Base-by-base conservation (phyloP, 2,888 invertebrate species). In the Agrypnus murinus region DNA sequence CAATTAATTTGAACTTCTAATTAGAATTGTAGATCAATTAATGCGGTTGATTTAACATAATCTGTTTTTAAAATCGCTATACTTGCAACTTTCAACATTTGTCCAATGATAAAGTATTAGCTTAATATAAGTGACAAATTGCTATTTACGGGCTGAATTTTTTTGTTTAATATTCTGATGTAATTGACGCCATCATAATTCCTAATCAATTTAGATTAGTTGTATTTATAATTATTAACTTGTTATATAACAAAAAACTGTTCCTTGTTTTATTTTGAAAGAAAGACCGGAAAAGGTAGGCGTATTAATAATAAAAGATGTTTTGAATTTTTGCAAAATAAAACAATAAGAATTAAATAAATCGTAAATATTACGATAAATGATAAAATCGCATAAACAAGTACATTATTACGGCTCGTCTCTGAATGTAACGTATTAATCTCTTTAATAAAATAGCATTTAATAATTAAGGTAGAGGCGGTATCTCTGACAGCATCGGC, bases 361-460 rank as follows among this genome's bases (percentile, higher is more conserved):
- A 62, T 55, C 65, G 53, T 74, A 76, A 76, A 76, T 74, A 74
- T 72, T 45, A 66, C 67, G 72, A 71, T 72, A 70, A 73, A 66
- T 68, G 72, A 73, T 72, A 53, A 68, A 68, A 75, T 75, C 75
- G 63, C 45, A 50, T 63, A 69, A 71, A 74, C 72, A 72, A 74
- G 69, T 75, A 71, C 74, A 71, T 75, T 76, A 75, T 75, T 74
- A 74, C 64, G 38, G 69, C 67, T 71, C 69, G 72, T 71, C 72
- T 66, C 50, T 59, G 72, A 74, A 60, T 71, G 62, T 72, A 76
- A 75, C 75, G 63, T 75, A 74, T 76, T 76, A 76, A 76, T 76
- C 76, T 76, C 64, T 45, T n/a, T 69, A 73, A 73, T 75, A 74
- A 74, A 74, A 74, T 73, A 73, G 68, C 57, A 53, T 73, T 73